A percentile compares a stretch with the other conserved stretches of the same genome.
Evolutionary conservation across 2,113 vertebrate genomes (phyloP).

Genomic region (Candoia aspera): DNA sequence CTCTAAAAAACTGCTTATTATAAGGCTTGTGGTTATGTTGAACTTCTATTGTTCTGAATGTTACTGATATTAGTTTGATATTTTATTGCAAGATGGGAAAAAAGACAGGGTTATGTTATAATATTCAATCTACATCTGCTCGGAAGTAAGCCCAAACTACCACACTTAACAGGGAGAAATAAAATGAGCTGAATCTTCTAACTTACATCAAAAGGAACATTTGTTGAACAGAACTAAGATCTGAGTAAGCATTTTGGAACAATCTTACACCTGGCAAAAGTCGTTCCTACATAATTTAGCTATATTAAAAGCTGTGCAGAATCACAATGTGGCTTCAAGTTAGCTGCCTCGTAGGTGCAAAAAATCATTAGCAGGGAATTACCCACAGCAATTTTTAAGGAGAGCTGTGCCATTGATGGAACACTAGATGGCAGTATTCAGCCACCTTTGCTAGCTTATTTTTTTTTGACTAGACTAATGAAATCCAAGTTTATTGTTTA

Average conservation of each 20-base stretch:
- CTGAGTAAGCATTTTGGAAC: not conserved
- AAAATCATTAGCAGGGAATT: not conserved
- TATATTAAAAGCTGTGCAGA: not conserved
- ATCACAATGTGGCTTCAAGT: not conserved
- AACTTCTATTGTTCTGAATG: not conserved
- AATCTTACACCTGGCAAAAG: not conserved
- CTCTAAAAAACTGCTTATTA: not conserved
- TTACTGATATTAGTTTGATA: not conserved
- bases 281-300: not conserved
- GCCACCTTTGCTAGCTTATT: slow-evolving; percentile 29
- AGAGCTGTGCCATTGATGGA: not conserved
- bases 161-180: not conserved
- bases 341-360: not conserved
- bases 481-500: slow-evolving; percentile 34
- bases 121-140: no score
- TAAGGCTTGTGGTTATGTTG: not conserved
- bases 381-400: not conserved
- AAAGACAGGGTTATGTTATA: not conserved
- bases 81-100: not conserved
- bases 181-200: not conserved
- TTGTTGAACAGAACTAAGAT: not conserved
- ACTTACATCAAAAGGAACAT: not conserved
- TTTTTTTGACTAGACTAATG: not conserved
- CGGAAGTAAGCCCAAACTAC: no score
- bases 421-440: slow-evolving; percentile 53